A percentile compares a stretch with the other conserved stretches of the same genome.
phyloP scores from a whole-genome alignment of 2,113 vertebrate species.

The Rhinopithecus roxellana region DNA sequence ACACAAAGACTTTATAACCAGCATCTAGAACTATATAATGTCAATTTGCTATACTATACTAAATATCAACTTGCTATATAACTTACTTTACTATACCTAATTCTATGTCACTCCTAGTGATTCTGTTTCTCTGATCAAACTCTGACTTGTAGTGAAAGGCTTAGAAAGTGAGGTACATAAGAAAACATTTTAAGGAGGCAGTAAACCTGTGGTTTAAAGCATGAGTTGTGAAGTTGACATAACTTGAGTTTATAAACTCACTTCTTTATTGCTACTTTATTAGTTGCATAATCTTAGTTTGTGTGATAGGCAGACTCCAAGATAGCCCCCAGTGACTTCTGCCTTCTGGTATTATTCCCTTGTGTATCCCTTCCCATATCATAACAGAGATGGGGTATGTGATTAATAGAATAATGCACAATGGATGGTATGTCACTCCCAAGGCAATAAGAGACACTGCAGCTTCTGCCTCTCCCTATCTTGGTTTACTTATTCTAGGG shows the following conservation, averaged over 20 bases:
- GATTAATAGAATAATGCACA: background rate
- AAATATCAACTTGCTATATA: too few relatives aligned
- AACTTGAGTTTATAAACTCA: background rate
- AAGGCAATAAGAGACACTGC: background rate
- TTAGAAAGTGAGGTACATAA: background rate
- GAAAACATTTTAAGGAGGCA: background rate
- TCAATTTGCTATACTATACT: background rate
- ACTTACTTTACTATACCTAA: background rate
- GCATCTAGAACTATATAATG: background rate
- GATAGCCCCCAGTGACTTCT: accelerated
- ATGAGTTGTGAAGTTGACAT: background rate
- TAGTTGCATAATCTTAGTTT: background rate
- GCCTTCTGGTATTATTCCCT: background rate
- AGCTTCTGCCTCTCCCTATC: background rate
- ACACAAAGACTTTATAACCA: background rate
- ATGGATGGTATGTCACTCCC: background rate
- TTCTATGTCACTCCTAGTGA: background rate
- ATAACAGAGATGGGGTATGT: background rate
- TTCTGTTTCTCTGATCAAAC: background rate
- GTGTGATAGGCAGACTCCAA: background rate
- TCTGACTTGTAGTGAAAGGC: background rate
- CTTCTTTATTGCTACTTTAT: background rate
- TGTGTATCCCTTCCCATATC: background rate
- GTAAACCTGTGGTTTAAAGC: background rate
- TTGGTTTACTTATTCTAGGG: background rate